Conservation (phyloP, 92 coral and sea anemone genomes). For the Heteractis magnifica region DNA sequence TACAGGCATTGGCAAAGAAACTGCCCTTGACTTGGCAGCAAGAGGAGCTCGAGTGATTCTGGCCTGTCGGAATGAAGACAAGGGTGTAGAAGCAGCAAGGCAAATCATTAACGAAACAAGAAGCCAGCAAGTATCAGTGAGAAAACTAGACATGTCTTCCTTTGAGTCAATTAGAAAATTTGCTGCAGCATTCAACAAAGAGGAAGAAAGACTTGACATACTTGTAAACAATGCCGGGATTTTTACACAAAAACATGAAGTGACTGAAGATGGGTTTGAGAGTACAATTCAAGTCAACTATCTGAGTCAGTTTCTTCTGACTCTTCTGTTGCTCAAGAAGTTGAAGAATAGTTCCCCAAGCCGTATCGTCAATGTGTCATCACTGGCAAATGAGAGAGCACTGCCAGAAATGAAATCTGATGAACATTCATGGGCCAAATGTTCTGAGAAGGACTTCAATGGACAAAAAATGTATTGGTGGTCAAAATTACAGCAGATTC, state of each 20-base stretch:
- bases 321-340: constrained; percentile 35
- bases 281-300: constrained; percentile 61
- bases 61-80: constrained; percentile 63
- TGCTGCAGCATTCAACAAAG: constrained; percentile 42
- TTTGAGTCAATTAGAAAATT: constrained; percentile 65
- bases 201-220: constrained; percentile 60
- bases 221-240: constrained; percentile 72
- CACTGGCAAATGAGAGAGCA: constrained; percentile 34
- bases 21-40: constrained; percentile 61
- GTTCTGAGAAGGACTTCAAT: constrained; percentile 21
- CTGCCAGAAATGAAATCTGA: constrained; percentile 55
- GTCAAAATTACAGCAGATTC: constrained; percentile 66
- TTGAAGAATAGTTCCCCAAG: not conserved
- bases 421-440: constrained; percentile 14
- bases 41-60: constrained; percentile 65
- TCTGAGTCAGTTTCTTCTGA: constrained; percentile 56
- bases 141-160: constrained; percentile 53
- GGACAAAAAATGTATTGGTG: constrained; percentile 23
- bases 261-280: constrained; percentile 73
- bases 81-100: constrained; percentile 47
- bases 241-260: not conserved
- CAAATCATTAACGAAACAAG: constrained; percentile 53
- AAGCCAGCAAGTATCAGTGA: constrained; percentile 51
- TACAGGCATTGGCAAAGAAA: constrained; percentile 66
- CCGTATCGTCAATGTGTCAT: constrained; percentile 48